Evolutionary conservation across 2,113 vertebrate species (phyloP), one percentile per base, ranked within the genome.

Genomic region (Epinephelus fuscoguttatus): DNA sequence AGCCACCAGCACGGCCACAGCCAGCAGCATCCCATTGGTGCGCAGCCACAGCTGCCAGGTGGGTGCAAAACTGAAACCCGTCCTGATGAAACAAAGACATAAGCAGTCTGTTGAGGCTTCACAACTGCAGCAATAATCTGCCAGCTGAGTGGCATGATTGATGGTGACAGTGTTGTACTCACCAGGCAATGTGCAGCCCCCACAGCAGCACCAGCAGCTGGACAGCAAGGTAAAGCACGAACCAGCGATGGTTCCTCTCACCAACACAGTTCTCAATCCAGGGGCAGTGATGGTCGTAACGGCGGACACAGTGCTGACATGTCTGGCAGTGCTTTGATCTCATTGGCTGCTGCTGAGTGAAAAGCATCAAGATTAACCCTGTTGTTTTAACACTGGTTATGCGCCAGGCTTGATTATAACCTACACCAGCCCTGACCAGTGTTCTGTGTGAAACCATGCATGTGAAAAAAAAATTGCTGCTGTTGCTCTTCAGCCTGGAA

Each of bases 191-290:
- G 49, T 92, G 92, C 40, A 96, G 91, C 18, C 95, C 97, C 98
- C 98, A 99, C 8, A 99, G 88, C 52, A 98, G 94, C 53, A 97
- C 97, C 12, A 95, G 60, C 33, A 99, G 95, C 94, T 99, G 97
- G 49, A 97, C 80, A 0, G 90, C 93, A 90, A 99, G 75, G 91
- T 98, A 99, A 19, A 93, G 88, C 7, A 99, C 88, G 69, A 99
- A 99, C 92, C 97, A 95, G 3, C 96, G 97, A 82, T 99, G 98
- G 91, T 99, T 99, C 82, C 95, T 95, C 84, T 99, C 98, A 0
- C 98, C 98, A 0, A 99, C 95, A 0, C 98, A 99, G 95, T 99
- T 99, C 93, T 97, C 97, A 2, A 98, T 97, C 98, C 98, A 99
- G 64, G 98, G 98, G 70, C 98, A 99, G 93, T 99, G 98, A 71